Conservation (phyloP, 2,888 invertebrate species). For the Geophilus truncorum region DNA sequence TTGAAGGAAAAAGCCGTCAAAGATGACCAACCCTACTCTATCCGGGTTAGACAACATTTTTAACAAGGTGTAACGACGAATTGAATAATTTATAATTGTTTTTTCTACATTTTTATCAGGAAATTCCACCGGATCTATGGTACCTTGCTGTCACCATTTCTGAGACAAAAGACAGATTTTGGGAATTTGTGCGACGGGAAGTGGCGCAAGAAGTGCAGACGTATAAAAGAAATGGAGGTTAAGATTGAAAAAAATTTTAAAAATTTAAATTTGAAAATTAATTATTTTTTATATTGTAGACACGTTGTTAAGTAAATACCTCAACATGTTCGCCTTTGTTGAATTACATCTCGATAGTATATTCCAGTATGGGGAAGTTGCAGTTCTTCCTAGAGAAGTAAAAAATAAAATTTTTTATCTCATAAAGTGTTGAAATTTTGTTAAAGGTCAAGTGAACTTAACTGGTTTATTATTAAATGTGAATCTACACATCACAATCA, state of each 20-base stretch:
- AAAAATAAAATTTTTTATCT: too few species aligned
- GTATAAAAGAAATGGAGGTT: constrained; percentile 34
- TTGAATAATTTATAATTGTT: not conserved
- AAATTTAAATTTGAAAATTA: not conserved
- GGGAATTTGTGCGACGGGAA: constrained; percentile 45
- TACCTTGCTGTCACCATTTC: constrained; percentile 47
- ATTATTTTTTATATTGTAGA: constrained; percentile 41
- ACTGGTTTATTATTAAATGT: too few species aligned
- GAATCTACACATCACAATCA: too few species aligned
- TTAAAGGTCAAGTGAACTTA: too few species aligned
- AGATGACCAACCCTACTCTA: constrained; percentile 38
- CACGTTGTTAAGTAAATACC: constrained; percentile 45
- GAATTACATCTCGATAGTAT: constrained; percentile 51
- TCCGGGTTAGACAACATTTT: constrained; percentile 38
- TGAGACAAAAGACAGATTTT: constrained; percentile 45
- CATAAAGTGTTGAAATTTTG: too few species aligned
- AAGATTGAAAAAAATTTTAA: not conserved
- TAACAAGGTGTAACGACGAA: not conserved
- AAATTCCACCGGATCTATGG: constrained; percentile 48
- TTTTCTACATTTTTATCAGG: constrained; percentile 40
- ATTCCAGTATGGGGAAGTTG: constrained; percentile 50
- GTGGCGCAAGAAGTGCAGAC: constrained; percentile 38
- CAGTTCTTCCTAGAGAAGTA: constrained; percentile 49
- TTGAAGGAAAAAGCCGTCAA: constrained; percentile 40
- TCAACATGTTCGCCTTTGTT: constrained; percentile 47